phyloP scores from a whole-genome alignment of 2,888 invertebrate species.

The Periphyllus acericola region DNA sequence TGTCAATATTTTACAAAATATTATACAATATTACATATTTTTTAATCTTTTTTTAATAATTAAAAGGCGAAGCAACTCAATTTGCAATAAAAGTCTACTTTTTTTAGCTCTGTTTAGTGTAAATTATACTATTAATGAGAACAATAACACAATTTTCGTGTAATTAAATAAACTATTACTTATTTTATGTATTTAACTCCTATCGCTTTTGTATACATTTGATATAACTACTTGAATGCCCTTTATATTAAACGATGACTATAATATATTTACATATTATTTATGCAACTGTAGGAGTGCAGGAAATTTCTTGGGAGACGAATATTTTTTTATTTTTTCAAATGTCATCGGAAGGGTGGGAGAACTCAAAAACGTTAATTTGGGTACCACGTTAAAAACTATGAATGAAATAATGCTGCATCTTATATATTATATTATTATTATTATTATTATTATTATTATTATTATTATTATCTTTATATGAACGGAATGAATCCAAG shows the following conservation, averaged over 20 bases:
- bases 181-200: background rate
- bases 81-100: background rate
- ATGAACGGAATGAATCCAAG: slow-evolving; percentile 22
- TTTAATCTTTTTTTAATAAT: background rate
- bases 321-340: slow-evolving; percentile 32
- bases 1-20: background rate
- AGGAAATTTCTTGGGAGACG: slow-evolving; percentile 6
- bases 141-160: background rate
- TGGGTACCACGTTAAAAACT: slow-evolving; percentile 46
- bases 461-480: background rate
- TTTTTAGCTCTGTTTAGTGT: background rate
- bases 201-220: background rate
- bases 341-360: slow-evolving; percentile 31
- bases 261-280: slow-evolving; percentile 15
- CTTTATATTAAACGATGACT: slow-evolving; percentile 48
- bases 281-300: background rate
- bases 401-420: slow-evolving; percentile 58
- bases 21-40: background rate
- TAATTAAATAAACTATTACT: background rate
- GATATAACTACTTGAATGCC: background rate
- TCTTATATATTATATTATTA: slow-evolving; percentile 33
- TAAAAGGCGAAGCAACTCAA: background rate
- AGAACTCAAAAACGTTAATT: slow-evolving; percentile 34
- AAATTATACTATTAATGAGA: background rate
- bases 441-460: slow-evolving; percentile 43